Base-by-base conservation (phyloP, 30 jellyfish, hydroid and myxozoan genomes). In the Turritopsis dohrnii region DNA sequence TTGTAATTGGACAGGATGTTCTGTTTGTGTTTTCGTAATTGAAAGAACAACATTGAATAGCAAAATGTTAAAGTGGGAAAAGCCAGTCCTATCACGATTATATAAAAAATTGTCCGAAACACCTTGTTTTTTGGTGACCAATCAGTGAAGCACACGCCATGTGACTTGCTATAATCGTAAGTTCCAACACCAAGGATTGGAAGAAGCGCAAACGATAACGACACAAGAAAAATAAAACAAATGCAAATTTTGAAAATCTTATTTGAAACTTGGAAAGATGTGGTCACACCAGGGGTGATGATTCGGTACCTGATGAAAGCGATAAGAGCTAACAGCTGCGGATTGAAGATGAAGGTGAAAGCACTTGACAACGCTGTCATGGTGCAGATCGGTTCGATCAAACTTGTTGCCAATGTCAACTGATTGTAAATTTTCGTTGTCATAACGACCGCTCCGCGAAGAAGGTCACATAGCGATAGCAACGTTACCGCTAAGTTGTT, bases 131-230 rank as follows among this genome's bases (percentile, higher is more conserved):
- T 75, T 26, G 74, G 28, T 27, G 71, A 87, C 97, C 97, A 92
- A 79, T 85, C 81, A 8, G 90, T 89, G 75, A 92, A 92, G 52
- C 97, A 92, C 21, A 89, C 90, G 8, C 97, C 97, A 31, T 92
- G 97, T 3, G 89, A 71, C 66, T 60, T 28, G 79, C 97, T 92
- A 88, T 52, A 92, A 17, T 81, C 82, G 71, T 87, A 92, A 52
- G 73, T 79, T 54, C 97, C 97, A 23, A 92, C 74, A 76, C 95
- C 96, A 41, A 92, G 24, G 1, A 84, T 90, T 1, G 97, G 97
- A 74, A 92, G 72, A 66, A 92, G 71, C 3, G 97, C 90, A 21
- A 91, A 60, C 19, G 81, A 1, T 27, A 91, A 26, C 0, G 90
- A 80, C 18, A 81, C 86, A 19, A 82, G 74, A 72, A 85, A 83